Evolutionary conservation across 2,113 vertebrate species (phyloP).

Genomic region (Rhizomys pruinosus): DNA sequence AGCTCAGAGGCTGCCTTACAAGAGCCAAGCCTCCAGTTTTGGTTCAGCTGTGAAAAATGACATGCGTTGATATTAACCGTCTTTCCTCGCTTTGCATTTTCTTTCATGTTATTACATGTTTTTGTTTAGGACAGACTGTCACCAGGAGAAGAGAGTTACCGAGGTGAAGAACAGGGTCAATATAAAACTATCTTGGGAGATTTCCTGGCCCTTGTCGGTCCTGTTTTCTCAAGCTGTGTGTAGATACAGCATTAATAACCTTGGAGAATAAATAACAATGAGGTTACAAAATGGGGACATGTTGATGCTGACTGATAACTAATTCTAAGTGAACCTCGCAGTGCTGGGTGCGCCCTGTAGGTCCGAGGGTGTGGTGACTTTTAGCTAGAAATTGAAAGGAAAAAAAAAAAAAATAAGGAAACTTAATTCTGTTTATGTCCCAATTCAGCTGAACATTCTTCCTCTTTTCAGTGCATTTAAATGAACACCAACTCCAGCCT

Average conservation of each 20-base stretch:
- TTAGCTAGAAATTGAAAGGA: background rate
- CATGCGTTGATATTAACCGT: background rate
- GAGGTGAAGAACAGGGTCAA: slow-evolving; percentile 29
- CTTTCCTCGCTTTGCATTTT: background rate
- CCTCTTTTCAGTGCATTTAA: background rate
- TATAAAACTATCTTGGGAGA: slow-evolving; percentile 36
- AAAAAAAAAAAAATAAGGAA: background rate
- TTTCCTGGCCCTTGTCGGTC: slow-evolving; percentile 42
- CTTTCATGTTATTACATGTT: slow-evolving; percentile 16
- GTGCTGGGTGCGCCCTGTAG: slow-evolving; percentile 8
- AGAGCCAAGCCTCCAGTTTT: background rate
- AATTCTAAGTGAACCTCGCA: background rate
- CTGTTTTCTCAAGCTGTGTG: slow-evolving; percentile 15
- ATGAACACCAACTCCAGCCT: background rate
- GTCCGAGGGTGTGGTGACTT: slow-evolving; percentile 47
- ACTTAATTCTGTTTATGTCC: slow-evolving; percentile 36
- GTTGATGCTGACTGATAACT: slow-evolving; percentile 49
- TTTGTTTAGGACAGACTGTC: background rate
- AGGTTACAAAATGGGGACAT: slow-evolving; percentile 25
- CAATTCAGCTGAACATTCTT: background rate
- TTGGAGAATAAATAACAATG: slow-evolving; percentile 61
- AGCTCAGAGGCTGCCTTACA: background rate
- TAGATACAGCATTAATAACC: slow-evolving; percentile 52
- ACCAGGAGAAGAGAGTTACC: background rate
- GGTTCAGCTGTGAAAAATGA: background rate